Evolutionary conservation across 2,113 vertebrate species (phyloP), one percentile per base, ranked within the genome.

Genomic region (Anoura caudifer): DNA sequence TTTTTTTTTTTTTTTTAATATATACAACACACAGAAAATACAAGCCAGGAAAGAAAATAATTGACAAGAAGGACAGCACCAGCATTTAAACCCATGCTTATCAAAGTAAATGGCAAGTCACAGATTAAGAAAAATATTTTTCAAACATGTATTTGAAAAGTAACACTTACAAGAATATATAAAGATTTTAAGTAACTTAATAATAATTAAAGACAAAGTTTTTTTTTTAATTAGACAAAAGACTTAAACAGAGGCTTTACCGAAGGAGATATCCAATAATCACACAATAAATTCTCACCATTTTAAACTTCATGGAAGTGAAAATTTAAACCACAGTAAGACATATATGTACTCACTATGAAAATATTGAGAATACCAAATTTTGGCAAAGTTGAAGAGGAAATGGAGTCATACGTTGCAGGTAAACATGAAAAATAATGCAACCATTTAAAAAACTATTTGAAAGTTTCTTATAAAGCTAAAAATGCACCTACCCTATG

Each of bases 151-250:
- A 54, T 86, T 85, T 95, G 52, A 38, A 75, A 86, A 88, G 76
- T 11, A n/a, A 43, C 7, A 70, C 5, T 72, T 63, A 47, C 31
- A 31, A 86, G 12, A 79, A 54, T 19, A 81, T 56, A 54, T 82
- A 76, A 72, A 91, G 22, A 92, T 91, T 85, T 86, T 86, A 47
- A 92, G 38, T 20, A 91, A 72, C 41, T 50, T 70, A 90, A 38
- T 79, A 72, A 90, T 80, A 89, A 92, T 31, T 89, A 61, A 93
- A 89, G n/a, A 56, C 9, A 45, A 91, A 73, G 61, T 54, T 19
- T 50, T 54, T 19, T 50, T 76, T 77, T 12, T 20, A 77, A 77
- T n/a, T 52, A 31, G 19, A 80, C 63, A 33, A 84, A 91, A 50
- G 13, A 73, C 50, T 47, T 33, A 28, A 73, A 33, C 19, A 87